These are phyloP conservation scores for Phocoena phocoena DNA, from an alignment of 2,113 vertebrate genomes.

Conservation along the genomic window DNA sequence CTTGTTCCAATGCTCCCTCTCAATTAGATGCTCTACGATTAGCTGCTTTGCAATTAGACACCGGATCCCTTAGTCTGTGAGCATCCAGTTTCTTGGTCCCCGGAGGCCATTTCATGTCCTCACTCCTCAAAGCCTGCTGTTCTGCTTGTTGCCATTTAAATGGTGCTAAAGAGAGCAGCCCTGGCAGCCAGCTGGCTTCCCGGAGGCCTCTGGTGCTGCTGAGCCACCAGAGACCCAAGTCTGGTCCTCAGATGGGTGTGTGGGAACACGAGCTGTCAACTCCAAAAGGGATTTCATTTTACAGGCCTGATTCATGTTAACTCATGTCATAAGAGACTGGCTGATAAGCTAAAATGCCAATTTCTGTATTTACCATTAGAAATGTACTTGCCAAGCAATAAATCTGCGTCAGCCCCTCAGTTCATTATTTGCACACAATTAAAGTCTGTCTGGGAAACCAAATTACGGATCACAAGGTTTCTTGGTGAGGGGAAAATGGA, in stretches of 20 bases:
- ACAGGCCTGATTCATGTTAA: too few relatives aligned
- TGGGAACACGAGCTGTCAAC: background rate
- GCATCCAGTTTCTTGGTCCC: conserved; percentile 46
- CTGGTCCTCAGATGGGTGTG: background rate
- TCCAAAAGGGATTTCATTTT: background rate
- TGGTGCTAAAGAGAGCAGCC: conserved; percentile 9
- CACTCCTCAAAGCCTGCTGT: conserved; percentile 52
- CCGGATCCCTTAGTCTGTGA: conserved; percentile 45
- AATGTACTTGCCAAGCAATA: background rate
- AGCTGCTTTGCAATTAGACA: conserved; percentile 56
- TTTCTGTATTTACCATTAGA: background rate
- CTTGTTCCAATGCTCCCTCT: conserved; percentile 52
- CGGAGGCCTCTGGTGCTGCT: fast-evolving
- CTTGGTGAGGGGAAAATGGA: background rate
- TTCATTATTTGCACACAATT: background rate
- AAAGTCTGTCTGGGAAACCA: background rate
- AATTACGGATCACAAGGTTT: background rate
- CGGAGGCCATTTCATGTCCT: conserved; percentile 37
- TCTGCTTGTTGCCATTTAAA: conserved; percentile 40
- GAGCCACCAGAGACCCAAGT: background rate
- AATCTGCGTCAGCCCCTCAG: background rate
- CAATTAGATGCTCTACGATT: conserved; percentile 46
- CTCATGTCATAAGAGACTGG: background rate
- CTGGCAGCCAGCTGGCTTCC: conserved; percentile 31
- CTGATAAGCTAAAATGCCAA: background rate